Percentiles rank a stretch among this genome's conserved stretches.
phyloP scores from a whole-genome alignment of 1,140 invertebrate genomes.

The Rhyacophila brunnea region DNA sequence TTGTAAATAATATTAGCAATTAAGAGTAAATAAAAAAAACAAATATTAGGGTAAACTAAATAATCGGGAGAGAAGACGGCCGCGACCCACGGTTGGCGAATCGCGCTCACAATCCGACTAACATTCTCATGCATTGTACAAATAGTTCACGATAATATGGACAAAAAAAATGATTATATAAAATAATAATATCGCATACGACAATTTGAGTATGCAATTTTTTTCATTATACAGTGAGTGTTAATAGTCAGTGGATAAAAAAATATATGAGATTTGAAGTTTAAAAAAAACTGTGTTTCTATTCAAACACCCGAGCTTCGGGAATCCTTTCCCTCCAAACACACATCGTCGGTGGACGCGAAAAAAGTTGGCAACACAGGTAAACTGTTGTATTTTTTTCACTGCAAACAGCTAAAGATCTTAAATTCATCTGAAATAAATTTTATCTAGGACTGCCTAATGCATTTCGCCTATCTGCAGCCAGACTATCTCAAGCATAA shows the following conservation, averaged over 20 bases:
- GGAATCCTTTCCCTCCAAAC: constrained; percentile 10
- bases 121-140: constrained; percentile 29
- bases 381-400: not conserved
- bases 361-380: not conserved
- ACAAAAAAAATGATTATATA: not conserved
- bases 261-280: constrained; percentile 37
- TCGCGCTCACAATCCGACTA: constrained; percentile 21
- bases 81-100: not conserved
- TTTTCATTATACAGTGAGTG: constrained; percentile 35
- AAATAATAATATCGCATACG: constrained; percentile 17
- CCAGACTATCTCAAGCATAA: too few species aligned
- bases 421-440: too few species aligned
- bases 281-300: constrained; percentile 27
- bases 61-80: constrained; percentile 7
- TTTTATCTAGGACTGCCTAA: too few species aligned
- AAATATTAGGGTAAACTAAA: constrained; percentile 18
- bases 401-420: not conserved
- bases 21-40: constrained; percentile 20
- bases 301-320: not conserved
- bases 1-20: constrained; percentile 34
- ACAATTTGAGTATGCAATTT: constrained; percentile 19
- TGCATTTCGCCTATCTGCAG: too few species aligned
- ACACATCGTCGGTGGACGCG: not conserved
- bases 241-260: constrained; percentile 37
- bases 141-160: constrained; percentile 25